Base-by-base conservation (phyloP, 2,888 invertebrate species). In the Tenthredo amoena region DNA sequence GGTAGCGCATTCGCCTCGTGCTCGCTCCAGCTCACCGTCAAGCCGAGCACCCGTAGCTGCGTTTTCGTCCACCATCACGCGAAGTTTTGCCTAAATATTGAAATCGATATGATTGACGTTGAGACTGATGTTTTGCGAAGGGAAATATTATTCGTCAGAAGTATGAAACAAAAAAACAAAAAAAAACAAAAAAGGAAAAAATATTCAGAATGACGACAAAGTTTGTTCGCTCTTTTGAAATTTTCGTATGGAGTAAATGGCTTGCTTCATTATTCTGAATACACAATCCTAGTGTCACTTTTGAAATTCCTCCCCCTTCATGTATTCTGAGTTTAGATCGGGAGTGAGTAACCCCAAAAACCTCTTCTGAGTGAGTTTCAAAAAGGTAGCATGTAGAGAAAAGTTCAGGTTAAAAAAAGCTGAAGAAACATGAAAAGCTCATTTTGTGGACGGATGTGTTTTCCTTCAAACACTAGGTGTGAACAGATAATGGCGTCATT, bases 1-100 rank as follows among this genome's bases (percentile, higher is more conserved):
- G 74, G 94, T 93, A 82, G 94, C 94, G 89, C 95, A 95, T 91
- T 96, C 96, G 88, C 96, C 95, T 88, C 96, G 95, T 81, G 96
- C 94, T 85, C 95, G 95, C 89, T 96, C 96, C 90, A 96, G 95
- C 93, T 96, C 96, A 86, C 94, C 93, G 92, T 95, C 95, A 86
- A 95, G 94, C 89, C 95, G 94, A 89, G 93, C 92, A 86, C 93
- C 92, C 87, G 94, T 94, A 87, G 94, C 93, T 91, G 94, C 94
- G 95, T 97, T 97, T 95, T 98, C 97, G 94, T 97, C 97, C 93
- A 97, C 97, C 97, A 97, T 97, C 95, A 97, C 97, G 95, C 97
- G 96, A 93, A 97, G 96, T 95, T 97, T 97, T 94, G 96, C 96
- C 96, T 97, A 94, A 26, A 90, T 21, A 76, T 47, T 1, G 47